A percentile compares a stretch with the other conserved stretches of the same genome.
These are phyloP conservation scores for Phaedon cochleariae DNA, from an alignment of 2,888 invertebrate species.

Conservation along the genomic window DNA sequence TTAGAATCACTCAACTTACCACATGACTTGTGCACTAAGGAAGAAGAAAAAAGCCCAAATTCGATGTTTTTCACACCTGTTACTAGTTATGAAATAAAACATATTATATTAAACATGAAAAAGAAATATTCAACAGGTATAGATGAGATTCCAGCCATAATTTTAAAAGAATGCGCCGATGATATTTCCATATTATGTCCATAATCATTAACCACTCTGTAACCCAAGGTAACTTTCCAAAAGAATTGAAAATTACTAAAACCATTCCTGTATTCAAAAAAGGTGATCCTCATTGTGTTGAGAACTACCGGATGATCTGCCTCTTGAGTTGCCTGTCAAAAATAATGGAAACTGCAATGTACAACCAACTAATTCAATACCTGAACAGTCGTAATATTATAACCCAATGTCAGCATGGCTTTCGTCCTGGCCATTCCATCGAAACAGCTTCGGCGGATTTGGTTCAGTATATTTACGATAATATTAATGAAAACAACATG, in stretches of 20 bases:
- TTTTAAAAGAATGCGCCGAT: background rate
- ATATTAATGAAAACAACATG: conserved; percentile 3
- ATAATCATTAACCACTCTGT: background rate
- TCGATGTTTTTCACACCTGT: conserved; percentile 8
- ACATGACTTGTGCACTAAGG: conserved; percentile 1
- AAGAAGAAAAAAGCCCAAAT: background rate
- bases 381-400: background rate
- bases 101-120: background rate
- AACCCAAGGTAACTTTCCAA: conserved; percentile 3
- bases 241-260: conserved; percentile 15
- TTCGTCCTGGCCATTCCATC: background rate
- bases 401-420: conserved; percentile 2
- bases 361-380: conserved; percentile 7
- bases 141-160: conserved; percentile 4
- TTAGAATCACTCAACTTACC: background rate
- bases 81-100: conserved; percentile 8
- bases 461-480: conserved; percentile 12
- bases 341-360: conserved; percentile 16
- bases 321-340: conserved; percentile 11
- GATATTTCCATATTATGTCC: background rate
- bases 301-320: conserved; percentile 14
- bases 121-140: conserved; percentile 10
- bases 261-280: conserved; percentile 1
- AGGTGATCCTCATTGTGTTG: conserved; percentile 1
- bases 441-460: conserved; percentile 14